Evolutionary conservation across 2,888 invertebrate species (phyloP).

Genomic region (Elysia crispata): DNA sequence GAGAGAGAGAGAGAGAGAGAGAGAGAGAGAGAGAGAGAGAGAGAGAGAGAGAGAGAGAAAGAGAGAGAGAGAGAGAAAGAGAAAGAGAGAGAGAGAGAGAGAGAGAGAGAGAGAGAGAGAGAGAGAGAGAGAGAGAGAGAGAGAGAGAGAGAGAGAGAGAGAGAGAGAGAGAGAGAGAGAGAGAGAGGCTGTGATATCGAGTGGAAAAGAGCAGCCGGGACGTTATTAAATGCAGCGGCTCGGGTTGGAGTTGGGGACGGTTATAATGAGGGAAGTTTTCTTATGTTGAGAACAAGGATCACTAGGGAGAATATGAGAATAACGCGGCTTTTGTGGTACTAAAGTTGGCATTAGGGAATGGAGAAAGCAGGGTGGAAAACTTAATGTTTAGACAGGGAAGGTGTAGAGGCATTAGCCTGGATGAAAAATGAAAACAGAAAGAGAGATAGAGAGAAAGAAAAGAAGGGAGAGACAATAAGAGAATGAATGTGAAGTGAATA

Average conservation of each 20-base stretch:
- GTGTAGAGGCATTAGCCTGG: background rate
- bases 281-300: too few relatives aligned
- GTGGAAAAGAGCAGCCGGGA: background rate
- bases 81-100: background rate
- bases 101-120: background rate
- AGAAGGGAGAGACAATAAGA: conserved; percentile 37
- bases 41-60: background rate
- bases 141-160: background rate
- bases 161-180: background rate
- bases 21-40: background rate
- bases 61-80: background rate
- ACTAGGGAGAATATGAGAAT: too few relatives aligned
- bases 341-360: too few relatives aligned
- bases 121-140: background rate
- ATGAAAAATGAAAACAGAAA: conserved; percentile 4
- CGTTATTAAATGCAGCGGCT: too few relatives aligned
- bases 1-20: background rate
- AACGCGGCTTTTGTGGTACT: too few relatives aligned
- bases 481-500: conserved; percentile 20
- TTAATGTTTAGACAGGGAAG: background rate
- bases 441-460: conserved; percentile 29
- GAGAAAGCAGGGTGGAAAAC: background rate
- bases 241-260: too few relatives aligned
- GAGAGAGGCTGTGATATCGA: background rate
- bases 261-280: too few relatives aligned